Conservation (phyloP, 2,888 invertebrate genomes). For the Nowickia ferox region DNA sequence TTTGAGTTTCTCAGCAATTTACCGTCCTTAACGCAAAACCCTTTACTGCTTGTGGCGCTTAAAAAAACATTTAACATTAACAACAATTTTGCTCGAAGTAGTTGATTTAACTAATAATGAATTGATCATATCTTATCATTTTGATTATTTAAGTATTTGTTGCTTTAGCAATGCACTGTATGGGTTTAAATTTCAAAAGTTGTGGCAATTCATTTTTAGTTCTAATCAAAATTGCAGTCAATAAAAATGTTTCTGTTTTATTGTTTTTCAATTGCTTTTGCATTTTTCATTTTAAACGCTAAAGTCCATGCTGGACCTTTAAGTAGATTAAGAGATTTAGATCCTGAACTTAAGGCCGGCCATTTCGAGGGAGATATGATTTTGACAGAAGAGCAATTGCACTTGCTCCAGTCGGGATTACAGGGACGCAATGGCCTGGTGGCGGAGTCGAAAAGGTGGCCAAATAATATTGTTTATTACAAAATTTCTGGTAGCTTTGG, state of each 20-base stretch:
- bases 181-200: slow-evolving; percentile 33
- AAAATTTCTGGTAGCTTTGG: slow-evolving; percentile 77
- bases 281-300: neutral
- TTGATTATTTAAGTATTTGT: neutral
- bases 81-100: neutral
- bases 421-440: slow-evolving; percentile 85
- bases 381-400: slow-evolving; percentile 83
- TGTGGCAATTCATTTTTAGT: slow-evolving; percentile 41
- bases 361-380: slow-evolving; percentile 91
- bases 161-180: neutral
- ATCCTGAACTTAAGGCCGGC: slow-evolving; percentile 90
- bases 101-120: neutral
- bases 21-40: too few relatives aligned
- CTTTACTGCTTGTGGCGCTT: neutral
- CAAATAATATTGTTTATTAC: slow-evolving; percentile 87
- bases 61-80: neutral
- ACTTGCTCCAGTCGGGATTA: slow-evolving; percentile 42
- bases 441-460: slow-evolving; percentile 86
- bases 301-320: slow-evolving; percentile 44
- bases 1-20: too few relatives aligned
- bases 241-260: slow-evolving; percentile 29
- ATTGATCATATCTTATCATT: slow-evolving; percentile 19
- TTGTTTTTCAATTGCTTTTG: neutral
- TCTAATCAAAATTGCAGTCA: neutral
- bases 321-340: slow-evolving; percentile 76